Conservation (phyloP, 2,113 vertebrate genomes). For the Clarias batrachus region DNA sequence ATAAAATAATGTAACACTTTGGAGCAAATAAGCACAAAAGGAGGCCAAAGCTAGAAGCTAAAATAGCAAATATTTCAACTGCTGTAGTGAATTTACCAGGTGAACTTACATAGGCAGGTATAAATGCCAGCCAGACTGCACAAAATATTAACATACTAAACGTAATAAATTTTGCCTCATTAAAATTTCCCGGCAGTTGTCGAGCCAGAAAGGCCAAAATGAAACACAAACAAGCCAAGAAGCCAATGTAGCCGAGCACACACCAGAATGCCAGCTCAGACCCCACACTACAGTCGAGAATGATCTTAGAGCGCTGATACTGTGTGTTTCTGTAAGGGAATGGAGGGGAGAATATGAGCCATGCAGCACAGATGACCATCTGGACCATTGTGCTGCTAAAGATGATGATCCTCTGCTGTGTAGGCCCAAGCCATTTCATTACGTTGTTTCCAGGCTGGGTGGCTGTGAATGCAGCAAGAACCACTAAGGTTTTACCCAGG, state of each 20-base stretch:
- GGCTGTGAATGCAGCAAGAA: conserved; percentile 66
- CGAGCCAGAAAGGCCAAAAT: conserved; percentile 61
- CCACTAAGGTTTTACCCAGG: conserved; percentile 70
- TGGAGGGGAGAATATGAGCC: conserved; percentile 63
- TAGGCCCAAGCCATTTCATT: conserved; percentile 67
- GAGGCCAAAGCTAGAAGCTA: conserved; percentile 72
- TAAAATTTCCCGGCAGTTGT: conserved; percentile 73
- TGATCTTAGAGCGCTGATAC: conserved; percentile 60
- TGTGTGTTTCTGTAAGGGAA: conserved; percentile 59
- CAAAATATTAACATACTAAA: conserved; percentile 78
- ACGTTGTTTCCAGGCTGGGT: conserved; percentile 65
- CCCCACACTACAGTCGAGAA: conserved; percentile 65
- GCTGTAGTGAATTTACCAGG: conserved; percentile 74
- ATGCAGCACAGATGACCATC: conserved; percentile 63
- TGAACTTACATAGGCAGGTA: conserved; percentile 75
- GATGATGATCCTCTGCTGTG: conserved; percentile 65
- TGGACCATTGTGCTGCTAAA: conserved; percentile 62
- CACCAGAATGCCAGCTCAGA: conserved; percentile 65
- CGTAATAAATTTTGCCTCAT: conserved; percentile 75
- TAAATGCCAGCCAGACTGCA: conserved; percentile 74
- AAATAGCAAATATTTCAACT: conserved; percentile 73
- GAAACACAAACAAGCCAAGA: conserved; percentile 62
- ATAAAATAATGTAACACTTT: no score
- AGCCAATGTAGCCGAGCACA: conserved; percentile 66
- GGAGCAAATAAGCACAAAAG: conserved; percentile 68